A percentile compares a stretch with the other conserved stretches of the same genome.
phyloP scores from a whole-genome alignment of 2,888 invertebrate genomes.

The Sarcophaga caerulescens region DNA sequence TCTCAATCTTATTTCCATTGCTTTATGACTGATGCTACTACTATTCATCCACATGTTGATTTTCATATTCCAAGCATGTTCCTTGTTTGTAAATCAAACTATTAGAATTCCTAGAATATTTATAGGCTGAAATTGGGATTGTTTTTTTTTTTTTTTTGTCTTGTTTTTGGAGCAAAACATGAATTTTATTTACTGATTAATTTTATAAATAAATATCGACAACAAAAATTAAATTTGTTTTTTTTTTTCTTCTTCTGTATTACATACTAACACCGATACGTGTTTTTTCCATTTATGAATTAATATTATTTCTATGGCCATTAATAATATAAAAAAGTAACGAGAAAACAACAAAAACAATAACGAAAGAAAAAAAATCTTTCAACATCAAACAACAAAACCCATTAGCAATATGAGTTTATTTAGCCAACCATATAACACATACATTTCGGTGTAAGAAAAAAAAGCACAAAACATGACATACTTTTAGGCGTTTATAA shows the following conservation, averaged over 20 bases:
- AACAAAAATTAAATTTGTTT: not conserved
- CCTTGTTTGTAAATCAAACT: too few species aligned
- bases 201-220: not conserved
- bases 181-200: not conserved
- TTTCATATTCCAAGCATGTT: too few species aligned
- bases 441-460: not conserved
- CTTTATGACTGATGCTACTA: too few species aligned
- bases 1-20: too few species aligned
- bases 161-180: too few species aligned
- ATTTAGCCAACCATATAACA: not conserved
- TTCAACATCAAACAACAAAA: conserved; percentile 9
- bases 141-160: too few species aligned
- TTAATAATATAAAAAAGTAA: conserved; percentile 15
- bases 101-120: not conserved
- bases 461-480: not conserved
- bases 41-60: too few species aligned
- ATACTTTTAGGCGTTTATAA: not conserved
- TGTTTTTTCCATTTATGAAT: conserved; percentile 62
- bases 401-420: not conserved
- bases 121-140: not conserved
- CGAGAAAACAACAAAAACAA: too few species aligned
- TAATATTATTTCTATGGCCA: conserved; percentile 42
- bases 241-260: conserved; percentile 16
- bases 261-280: conserved; percentile 18
- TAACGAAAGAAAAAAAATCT: conserved; percentile 8